A percentile compares a stretch with the other conserved stretches of the same genome.
These are phyloP conservation scores for Sminthurinus signatus DNA, from an alignment of 1,140 invertebrate genomes.

Conservation along the genomic window DNA sequence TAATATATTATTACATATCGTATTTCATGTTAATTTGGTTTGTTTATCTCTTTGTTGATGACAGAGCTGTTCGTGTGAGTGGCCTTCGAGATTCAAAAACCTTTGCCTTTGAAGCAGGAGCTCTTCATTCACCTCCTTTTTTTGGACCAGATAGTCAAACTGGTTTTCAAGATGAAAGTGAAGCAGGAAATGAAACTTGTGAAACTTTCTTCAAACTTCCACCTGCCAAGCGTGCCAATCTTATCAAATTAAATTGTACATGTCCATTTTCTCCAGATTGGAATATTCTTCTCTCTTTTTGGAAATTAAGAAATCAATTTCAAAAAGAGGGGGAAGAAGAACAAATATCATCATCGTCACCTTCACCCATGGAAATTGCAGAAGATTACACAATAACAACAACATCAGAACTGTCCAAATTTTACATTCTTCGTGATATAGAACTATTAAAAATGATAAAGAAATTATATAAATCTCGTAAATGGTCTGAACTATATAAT, in stretches of 20 bases:
- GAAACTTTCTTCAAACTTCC: slow-evolving; percentile 62
- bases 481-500: background rate
- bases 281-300: slow-evolving; percentile 54
- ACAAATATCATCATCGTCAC: too few relatives aligned
- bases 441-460: slow-evolving; percentile 32
- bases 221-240: slow-evolving; percentile 78
- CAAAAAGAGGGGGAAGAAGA: background rate
- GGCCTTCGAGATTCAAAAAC: slow-evolving; percentile 68
- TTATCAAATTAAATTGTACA: slow-evolving; percentile 62
- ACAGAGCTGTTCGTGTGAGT: slow-evolving; percentile 65
- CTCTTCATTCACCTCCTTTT: slow-evolving; percentile 48
- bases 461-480: slow-evolving; percentile 47
- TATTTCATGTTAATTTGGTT: too few relatives aligned
- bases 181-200: slow-evolving; percentile 43
- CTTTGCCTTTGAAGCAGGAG: slow-evolving; percentile 59
- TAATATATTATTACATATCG: too few relatives aligned
- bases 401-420: background rate
- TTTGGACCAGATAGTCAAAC: slow-evolving; percentile 61
- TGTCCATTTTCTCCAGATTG: slow-evolving; percentile 72
- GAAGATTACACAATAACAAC: too few relatives aligned
- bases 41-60: too few relatives aligned
- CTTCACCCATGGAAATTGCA: too few relatives aligned
- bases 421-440: slow-evolving; percentile 5
- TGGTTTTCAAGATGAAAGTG: slow-evolving; percentile 48
- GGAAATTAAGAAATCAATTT: slow-evolving; percentile 47